Evolutionary conservation across 1,140 invertebrate species (phyloP).

Genomic region (Hyles euphorbiae): DNA sequence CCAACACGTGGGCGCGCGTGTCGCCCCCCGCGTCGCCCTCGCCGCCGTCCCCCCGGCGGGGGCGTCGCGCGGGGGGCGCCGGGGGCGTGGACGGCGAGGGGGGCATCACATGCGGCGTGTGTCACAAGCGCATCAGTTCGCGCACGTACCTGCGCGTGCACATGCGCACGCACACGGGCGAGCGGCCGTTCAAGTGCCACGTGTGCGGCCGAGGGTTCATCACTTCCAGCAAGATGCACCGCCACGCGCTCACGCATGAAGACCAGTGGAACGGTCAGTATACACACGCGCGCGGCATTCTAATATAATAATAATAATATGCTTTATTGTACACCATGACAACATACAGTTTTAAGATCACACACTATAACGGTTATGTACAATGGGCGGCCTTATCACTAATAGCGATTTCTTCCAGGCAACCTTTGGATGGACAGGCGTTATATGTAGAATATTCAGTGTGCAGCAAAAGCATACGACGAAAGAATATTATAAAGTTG

Average conservation of each 20-base stretch:
- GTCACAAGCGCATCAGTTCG: conserved; percentile 44
- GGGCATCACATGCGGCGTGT: conserved; percentile 30
- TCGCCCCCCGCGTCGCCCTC: conserved; percentile 10
- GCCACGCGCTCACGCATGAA: conserved; percentile 52
- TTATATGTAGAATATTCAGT: too few relatives aligned
- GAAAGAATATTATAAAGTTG: too few relatives aligned
- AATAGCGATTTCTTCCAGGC: too few relatives aligned
- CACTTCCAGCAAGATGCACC: conserved; percentile 72
- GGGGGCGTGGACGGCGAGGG: neutral
- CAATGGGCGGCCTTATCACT: too few relatives aligned
- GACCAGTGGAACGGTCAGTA: conserved; percentile 31
- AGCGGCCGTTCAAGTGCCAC: conserved; percentile 82
- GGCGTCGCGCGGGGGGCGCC: neutral
- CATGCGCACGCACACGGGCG: conserved; percentile 79
- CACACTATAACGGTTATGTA: too few relatives aligned
- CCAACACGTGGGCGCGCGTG: conserved; percentile 44
- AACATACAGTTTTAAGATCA: too few relatives aligned
- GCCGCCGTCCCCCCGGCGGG: neutral
- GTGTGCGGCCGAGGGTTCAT: conserved; percentile 84
- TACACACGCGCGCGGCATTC: too few relatives aligned
- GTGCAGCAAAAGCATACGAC: too few relatives aligned
- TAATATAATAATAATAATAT: too few relatives aligned
- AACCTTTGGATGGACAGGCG: too few relatives aligned
- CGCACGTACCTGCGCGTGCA: conserved; percentile 58
- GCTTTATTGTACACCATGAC: too few relatives aligned